Evolutionary conservation across 2,888 invertebrate species (phyloP).

Genomic region (Tetramorium bicarinatum): DNA sequence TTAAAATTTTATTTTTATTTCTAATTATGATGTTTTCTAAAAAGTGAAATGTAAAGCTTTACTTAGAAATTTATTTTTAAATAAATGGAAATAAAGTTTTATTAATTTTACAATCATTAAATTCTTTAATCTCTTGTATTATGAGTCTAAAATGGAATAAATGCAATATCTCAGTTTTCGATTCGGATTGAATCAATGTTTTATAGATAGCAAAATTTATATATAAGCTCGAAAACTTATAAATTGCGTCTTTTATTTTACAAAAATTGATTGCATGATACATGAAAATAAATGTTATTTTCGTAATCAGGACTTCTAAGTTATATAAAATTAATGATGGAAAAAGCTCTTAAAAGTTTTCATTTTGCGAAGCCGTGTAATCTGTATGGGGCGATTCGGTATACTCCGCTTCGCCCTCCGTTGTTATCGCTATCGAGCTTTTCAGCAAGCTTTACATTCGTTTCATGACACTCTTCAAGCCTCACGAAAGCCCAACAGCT

Average conservation of each 20-base stretch:
- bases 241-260: not conserved
- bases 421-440: conserved; percentile 82
- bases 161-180: not conserved
- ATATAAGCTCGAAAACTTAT: not conserved
- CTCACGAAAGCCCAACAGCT: conserved; percentile 75
- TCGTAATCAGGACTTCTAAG: conserved; percentile 14
- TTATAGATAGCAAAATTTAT: not conserved
- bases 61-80: not conserved
- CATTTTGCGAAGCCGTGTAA: conserved; percentile 64
- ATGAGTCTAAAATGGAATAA: not conserved
- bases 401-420: conserved; percentile 64
- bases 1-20: not conserved
- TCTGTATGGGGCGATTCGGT: conserved; percentile 69
- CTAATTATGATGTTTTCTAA: not conserved
- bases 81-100: not conserved
- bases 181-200: conserved; percentile 13
- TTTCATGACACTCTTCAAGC: conserved; percentile 82
- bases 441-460: conserved; percentile 82
- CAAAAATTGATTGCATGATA: conserved; percentile 32
- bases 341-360: conserved; percentile 47
- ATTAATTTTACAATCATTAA: not conserved
- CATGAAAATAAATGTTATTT: conserved; percentile 28
- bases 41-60: not conserved
- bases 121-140: not conserved
- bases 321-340: conserved; percentile 50